Base-by-base conservation (phyloP, 2,797 vertebrate species). In the Corythornis leucogaster region DNA sequence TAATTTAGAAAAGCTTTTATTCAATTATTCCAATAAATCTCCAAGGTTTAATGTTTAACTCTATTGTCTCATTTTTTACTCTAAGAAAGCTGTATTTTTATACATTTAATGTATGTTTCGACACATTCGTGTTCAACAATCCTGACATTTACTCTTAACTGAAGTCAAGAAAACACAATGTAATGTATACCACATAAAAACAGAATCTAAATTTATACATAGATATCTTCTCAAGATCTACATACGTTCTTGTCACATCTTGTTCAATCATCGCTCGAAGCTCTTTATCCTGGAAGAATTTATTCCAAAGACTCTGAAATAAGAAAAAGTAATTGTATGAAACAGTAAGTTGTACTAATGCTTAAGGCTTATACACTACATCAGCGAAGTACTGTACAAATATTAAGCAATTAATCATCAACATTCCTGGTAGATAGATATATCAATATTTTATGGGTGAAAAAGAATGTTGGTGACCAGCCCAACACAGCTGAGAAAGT, bases 271-370 rank as follows among this genome's bases (percentile, higher is more conserved):
- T 99, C 80, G 98, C 98, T 96, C 99, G 98, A 91, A 99, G 98
- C 96, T 99, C 97, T 98, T 99, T 99, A 98, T 99, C 99, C 94
- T 99, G 99, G 97, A 99, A 99, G 97, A 99, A 99, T 97, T 98
- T 99, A 97, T 99, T 99, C 99, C 98, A 98, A 95, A 98, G 98
- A 97, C 99, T 99, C 99, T 99, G 97, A 59, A 98, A 98, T 90
- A 95, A 90, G 48, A 48, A 95, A 92, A 96, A 87, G 93, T 45
- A 95, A 76, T 64, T 69, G 62, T 30, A 73, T 94, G 53, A 94
- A 89, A 85, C 40, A 73, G 33, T 55, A 62, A 80, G 31, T 82
- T 88, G 13, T 61, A 57, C 31, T 81, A 73, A 90, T 71, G 76
- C 10, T 59, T 82, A 35, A 11, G 30, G 71, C 14, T 89, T 78